Percentiles rank a stretch among this genome's conserved stretches.
phyloP scores from a whole-genome alignment of 1,140 invertebrate genomes.

The Chrysopa pallens region DNA sequence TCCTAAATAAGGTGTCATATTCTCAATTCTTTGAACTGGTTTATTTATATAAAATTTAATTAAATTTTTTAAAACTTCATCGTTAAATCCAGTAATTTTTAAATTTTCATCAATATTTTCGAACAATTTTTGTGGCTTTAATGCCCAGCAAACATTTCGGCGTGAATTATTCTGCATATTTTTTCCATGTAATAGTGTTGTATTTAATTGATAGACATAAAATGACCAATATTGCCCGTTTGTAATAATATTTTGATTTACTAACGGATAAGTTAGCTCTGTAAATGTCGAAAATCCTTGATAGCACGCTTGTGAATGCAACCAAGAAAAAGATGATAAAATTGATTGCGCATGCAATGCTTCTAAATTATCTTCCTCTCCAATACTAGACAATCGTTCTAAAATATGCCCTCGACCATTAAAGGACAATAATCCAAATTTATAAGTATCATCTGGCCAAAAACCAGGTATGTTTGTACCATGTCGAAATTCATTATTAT shows the following conservation, averaged over 20 bases:
- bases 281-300: slow-evolving; percentile 77
- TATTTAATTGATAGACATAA: slow-evolving; percentile 79
- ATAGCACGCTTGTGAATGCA: slow-evolving; percentile 61
- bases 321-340: slow-evolving; percentile 58
- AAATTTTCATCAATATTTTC: slow-evolving; percentile 46
- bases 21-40: slow-evolving; percentile 36
- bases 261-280: slow-evolving; percentile 75
- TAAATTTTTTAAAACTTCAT: slow-evolving; percentile 53
- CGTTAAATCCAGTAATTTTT: slow-evolving; percentile 62
- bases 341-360: slow-evolving; percentile 52
- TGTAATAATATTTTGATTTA: slow-evolving; percentile 67
- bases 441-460: slow-evolving; percentile 56
- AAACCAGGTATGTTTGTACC: slow-evolving; percentile 61
- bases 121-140: slow-evolving; percentile 49
- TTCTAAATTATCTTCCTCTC: slow-evolving; percentile 33
- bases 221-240: slow-evolving; percentile 72
- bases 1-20: slow-evolving; percentile 57
- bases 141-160: slow-evolving; percentile 69
- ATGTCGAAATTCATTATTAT: slow-evolving; percentile 29
- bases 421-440: slow-evolving; percentile 59
- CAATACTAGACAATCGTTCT: slow-evolving; percentile 21
- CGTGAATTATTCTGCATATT: slow-evolving; percentile 40
- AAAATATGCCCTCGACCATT: slow-evolving; percentile 39
- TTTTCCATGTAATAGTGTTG: slow-evolving; percentile 42
- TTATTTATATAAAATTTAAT: slow-evolving; percentile 56